A percentile compares a stretch with the other conserved stretches of the same genome.
Conservation (phyloP, 2,113 vertebrate genomes). For the Collichthys lucidus region DNA sequence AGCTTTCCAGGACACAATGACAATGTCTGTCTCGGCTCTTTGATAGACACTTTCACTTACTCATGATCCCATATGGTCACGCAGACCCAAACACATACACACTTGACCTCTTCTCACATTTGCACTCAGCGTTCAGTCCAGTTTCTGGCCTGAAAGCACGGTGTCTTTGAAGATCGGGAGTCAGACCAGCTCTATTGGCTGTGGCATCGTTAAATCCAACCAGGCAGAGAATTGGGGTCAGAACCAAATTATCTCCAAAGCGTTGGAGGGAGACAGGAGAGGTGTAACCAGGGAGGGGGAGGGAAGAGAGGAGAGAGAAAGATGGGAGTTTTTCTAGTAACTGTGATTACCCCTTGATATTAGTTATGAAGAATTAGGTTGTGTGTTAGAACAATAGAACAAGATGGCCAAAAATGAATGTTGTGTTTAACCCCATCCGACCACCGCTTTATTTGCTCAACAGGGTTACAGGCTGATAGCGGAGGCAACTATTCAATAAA, state of each 20-base stretch:
- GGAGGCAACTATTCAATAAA: neutral
- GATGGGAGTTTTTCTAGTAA: neutral
- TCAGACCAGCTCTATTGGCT: constrained; percentile 35
- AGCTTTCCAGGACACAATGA: constrained; percentile 53
- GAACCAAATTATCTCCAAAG: constrained; percentile 70
- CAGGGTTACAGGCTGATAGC: neutral
- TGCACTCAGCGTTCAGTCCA: constrained; percentile 8
- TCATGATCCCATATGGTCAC: constrained; percentile 26
- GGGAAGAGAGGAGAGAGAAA: neutral
- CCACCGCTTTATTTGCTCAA: neutral
- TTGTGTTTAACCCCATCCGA: neutral
- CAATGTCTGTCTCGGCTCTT: constrained; percentile 24
- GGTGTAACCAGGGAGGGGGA: constrained; percentile 33
- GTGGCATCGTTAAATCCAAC: constrained; percentile 35
- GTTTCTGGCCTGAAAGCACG: constrained; percentile 48
- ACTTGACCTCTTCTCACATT: constrained; percentile 2
- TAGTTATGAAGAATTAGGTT: neutral
- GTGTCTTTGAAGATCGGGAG: constrained; percentile 62
- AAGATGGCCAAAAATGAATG: neutral
- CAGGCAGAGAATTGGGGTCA: constrained; percentile 67
- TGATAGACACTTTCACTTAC: constrained; percentile 40
- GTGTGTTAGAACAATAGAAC: constrained; percentile 17
- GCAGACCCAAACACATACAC: constrained; percentile 7
- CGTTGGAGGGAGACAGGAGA: constrained; percentile 50
- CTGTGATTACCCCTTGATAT: neutral